Percentiles rank a stretch among this genome's conserved stretches.
Conservation (phyloP, 2,113 vertebrate species). For the Circaetus gallicus region DNA sequence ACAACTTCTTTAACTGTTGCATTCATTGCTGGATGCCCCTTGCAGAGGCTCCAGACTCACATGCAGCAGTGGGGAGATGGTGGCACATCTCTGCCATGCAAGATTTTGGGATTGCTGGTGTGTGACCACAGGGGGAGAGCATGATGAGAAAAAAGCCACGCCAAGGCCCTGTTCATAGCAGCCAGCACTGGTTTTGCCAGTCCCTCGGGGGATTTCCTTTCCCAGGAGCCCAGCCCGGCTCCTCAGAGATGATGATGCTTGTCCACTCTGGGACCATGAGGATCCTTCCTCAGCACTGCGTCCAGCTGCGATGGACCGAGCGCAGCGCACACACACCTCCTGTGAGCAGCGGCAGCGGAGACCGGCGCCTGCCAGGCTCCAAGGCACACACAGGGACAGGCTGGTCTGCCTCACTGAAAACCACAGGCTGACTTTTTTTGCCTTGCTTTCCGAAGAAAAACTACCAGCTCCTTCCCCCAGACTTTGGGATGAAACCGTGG, state of each 20-base stretch:
- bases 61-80: rapidly evolving
- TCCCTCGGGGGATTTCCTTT: background rate
- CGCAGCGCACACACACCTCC: background rate
- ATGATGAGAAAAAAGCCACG: background rate
- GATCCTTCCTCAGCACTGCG: background rate
- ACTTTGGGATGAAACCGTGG: background rate
- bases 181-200: background rate
- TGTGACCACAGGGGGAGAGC: background rate
- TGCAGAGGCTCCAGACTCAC: background rate
- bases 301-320: rapidly evolving
- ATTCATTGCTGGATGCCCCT: background rate
- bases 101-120: background rate
- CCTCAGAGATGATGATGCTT: background rate
- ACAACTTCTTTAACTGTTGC: background rate
- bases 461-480: background rate
- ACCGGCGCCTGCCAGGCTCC: background rate
- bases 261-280: rapidly evolving
- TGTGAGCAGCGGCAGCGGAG: rapidly evolving
- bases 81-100: rapidly evolving
- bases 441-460: background rate
- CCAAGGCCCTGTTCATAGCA: background rate
- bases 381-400: rapidly evolving
- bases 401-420: background rate
- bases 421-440: background rate
- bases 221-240: background rate